Evolutionary conservation across 1,140 invertebrate genomes (phyloP).

Genomic region (Tribolium madens): DNA sequence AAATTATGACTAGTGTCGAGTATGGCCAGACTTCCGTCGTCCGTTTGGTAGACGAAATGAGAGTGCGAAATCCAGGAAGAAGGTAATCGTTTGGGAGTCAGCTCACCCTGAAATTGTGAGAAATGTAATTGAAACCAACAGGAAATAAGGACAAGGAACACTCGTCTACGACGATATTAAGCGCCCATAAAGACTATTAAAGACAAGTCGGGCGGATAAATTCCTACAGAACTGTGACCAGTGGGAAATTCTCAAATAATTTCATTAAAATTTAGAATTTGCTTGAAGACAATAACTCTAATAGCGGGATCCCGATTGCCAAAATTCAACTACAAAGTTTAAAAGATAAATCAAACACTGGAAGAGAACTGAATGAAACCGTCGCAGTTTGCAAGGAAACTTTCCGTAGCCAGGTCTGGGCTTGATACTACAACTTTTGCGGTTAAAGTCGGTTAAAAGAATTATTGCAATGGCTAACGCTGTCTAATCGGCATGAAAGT

Average conservation of each 20-base stretch:
- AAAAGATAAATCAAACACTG: conserved; percentile 25
- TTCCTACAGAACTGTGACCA: conserved; percentile 11
- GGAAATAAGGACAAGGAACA: conserved; percentile 26
- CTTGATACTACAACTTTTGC: conserved; percentile 3
- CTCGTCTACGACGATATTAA: conserved; percentile 30
- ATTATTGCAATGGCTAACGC: background rate
- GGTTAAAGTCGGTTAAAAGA: background rate
- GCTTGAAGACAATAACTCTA: conserved; percentile 16
- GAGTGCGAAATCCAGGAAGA: conserved; percentile 82
- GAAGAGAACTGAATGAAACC: conserved; percentile 27
- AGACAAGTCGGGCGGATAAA: conserved; percentile 10
- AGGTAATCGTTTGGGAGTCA: conserved; percentile 78
- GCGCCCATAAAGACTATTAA: conserved; percentile 25
- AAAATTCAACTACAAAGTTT: conserved; percentile 8
- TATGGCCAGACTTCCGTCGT: conserved; percentile 83
- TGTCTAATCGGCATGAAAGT: background rate
- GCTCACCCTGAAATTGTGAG: conserved; percentile 71
- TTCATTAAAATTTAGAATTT: conserved; percentile 13
- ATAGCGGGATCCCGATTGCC: background rate
- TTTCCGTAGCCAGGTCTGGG: background rate
- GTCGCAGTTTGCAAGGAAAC: conserved; percentile 4
- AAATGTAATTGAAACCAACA: conserved; percentile 44
- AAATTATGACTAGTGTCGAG: conserved; percentile 80
- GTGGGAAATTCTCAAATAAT: conserved; percentile 21
- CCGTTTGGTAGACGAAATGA: conserved; percentile 86